Conservation (phyloP, 2,888 invertebrate genomes). For the Clusia tigrina region DNA sequence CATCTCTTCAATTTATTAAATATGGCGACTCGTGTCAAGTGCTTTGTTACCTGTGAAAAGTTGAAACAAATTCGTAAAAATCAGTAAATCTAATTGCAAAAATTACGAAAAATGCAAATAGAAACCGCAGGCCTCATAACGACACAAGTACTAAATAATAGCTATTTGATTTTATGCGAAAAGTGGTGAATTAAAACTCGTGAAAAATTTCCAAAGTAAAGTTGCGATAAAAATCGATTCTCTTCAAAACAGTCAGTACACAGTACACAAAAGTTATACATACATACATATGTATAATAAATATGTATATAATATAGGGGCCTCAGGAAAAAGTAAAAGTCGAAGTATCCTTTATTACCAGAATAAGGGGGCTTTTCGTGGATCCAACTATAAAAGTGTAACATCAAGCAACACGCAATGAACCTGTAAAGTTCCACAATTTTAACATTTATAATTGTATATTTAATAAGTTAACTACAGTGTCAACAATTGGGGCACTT, state of each 20-base stretch:
- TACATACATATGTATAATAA: no score
- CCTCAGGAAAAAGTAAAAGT: no score
- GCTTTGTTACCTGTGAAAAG: background rate
- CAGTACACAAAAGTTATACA: background rate
- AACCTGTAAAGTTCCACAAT: no score
- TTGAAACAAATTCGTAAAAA: background rate
- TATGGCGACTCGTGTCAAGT: conserved; percentile 1
- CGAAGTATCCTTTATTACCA: no score
- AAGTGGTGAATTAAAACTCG: background rate
- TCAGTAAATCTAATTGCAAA: background rate
- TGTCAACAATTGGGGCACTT: no score
- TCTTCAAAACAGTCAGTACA: background rate
- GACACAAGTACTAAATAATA: background rate
- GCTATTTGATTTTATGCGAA: background rate
- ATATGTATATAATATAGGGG: no score
- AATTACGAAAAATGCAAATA: background rate
- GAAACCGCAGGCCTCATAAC: background rate
- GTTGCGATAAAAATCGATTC: conserved; percentile 10
- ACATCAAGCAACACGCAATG: no score
- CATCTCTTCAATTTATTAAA: background rate
- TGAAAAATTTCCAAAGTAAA: background rate
- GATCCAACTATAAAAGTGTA: no score
- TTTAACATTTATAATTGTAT: no score
- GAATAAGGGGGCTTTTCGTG: no score
- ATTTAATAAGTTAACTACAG: no score